Base-by-base conservation (phyloP, 2,888 invertebrate genomes). In the Ophraella communa region DNA sequence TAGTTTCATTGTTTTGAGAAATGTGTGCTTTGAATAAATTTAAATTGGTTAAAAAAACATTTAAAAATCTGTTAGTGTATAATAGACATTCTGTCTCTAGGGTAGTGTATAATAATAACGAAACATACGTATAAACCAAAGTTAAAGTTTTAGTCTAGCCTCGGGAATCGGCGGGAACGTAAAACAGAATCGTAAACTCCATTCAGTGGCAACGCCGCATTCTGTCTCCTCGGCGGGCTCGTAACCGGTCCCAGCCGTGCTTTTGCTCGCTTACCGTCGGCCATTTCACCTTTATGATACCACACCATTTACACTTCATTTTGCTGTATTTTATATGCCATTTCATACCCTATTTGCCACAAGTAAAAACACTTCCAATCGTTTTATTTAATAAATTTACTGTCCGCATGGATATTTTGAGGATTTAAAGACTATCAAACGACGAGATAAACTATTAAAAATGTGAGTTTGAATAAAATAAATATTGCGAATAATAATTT, bases 261-360 rank as follows among this genome's bases (percentile, higher is more conserved):
- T 74, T 77, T 79, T 77, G 79, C 78, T 74, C 78, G 76, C 72
- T 74, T 73, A 76, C 76, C 79, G 79, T 76, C 80, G 79, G 80
- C 80, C 81, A 80, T 81, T 80, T 78, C 80, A 73, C 77, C 76
- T 75, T 76, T 74, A 74, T 74, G 76, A 79, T 77, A 78, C 78
- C 76, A 76, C 78, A 78, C 78, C 79, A 78, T 81, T 81, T 80
- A 80, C 81, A 81, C 80, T 79, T 78, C 78, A 78, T 79, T 81
- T 78, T 78, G 76, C 72, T 76, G 78, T 79, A 79, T 79, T 81
- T 81, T 77, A 78, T 77, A 74, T 72, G 72, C 73, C 72, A 70
- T 74, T 75, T 76, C 74, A 76, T 75, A 67, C 73, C 71, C 75
- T 71, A 74, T 76, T 76, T 75, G 74, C 74, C 73, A 62, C 73